Conservation (phyloP, 1,140 invertebrate species). For the Globodera rostochiensis region DNA sequence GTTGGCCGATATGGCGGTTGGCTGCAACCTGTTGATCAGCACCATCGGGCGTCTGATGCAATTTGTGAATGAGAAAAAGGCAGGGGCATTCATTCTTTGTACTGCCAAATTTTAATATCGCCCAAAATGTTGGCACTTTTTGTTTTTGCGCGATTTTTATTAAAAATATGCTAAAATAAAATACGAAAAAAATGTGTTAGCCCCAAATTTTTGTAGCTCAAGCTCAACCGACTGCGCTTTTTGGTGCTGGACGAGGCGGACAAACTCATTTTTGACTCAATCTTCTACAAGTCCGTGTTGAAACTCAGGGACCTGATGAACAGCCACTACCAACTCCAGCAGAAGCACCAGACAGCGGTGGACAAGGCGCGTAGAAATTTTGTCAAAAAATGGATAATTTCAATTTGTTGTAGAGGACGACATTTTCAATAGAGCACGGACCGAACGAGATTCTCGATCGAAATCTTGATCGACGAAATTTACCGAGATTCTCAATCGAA, state of each 20-base stretch:
- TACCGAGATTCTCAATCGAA: no score
- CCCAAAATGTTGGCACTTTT: background rate
- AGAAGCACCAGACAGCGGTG: background rate
- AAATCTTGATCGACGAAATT: no score
- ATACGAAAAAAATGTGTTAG: no score
- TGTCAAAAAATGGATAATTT: background rate
- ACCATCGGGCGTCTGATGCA: constrained; percentile 85
- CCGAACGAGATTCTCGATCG: no score
- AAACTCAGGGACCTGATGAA: constrained; percentile 2
- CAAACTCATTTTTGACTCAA: constrained; percentile 50
- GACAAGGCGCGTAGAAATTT: background rate
- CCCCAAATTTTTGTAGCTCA: constrained; percentile 27
- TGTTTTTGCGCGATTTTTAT: background rate
- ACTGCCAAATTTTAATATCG: background rate
- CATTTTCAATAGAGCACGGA: background rate
- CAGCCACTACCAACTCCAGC: background rate
- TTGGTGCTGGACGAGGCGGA: constrained; percentile 61
- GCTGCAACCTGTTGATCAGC: constrained; percentile 74
- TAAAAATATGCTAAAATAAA: constrained; percentile 17
- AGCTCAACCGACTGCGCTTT: constrained; percentile 37
- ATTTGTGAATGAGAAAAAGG: constrained; percentile 45
- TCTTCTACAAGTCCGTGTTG: constrained; percentile 3
- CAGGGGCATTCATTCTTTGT: background rate
- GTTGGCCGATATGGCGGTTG: constrained; percentile 12
- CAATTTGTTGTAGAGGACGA: constrained; percentile 11